Base-by-base conservation (phyloP, 2,888 invertebrate species). In the Spodoptera exigua region DNA sequence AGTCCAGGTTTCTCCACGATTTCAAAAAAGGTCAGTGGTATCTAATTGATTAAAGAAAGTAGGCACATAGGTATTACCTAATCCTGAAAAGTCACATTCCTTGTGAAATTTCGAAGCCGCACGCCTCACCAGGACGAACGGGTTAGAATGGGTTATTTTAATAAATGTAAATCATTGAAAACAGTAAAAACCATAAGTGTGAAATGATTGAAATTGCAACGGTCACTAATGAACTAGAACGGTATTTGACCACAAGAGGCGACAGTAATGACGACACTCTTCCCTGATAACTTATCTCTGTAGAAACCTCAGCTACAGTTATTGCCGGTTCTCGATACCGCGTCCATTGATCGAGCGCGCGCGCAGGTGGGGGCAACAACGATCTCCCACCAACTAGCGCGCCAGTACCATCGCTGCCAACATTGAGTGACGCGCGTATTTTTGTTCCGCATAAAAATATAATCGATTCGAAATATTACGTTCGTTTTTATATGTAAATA, bases 251-350 rank as follows among this genome's bases (percentile, higher is more conserved):
- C 73, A 61, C 69, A 65, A 76, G 61, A 63, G 54, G 53, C 17
- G 45, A 56, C 63, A 55, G 63, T 70, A 66, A 78, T 75, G 70
- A 75, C 61, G 72, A 45, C 64, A 62, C 64, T 75, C 80, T 82
- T 83, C 83, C 70, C 78, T 80, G 88, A 89, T 91, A 89, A 72
- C 83, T 85, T 89, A 91, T 90, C 91, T 90, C 91, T 82, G 71
- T 87, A 87, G 84, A 88, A 88, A 87, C 83, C 81, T 78, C 78
- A 61, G 72, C 68, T 62, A 76, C 77, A 77, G 76, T 76, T 74
- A 75, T 59, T 73, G 74, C 62, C 63, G 70, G 78, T 82, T 79
- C 75, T 82, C 79, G 82, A 71, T 81, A 76, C 74, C 80, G 70
- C 81, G 70, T 80, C 81, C 85, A 85, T 86, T 84, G 85, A 80